Base-by-base conservation (phyloP, 2,888 invertebrate species). In the Rhamnusium bicolor region DNA sequence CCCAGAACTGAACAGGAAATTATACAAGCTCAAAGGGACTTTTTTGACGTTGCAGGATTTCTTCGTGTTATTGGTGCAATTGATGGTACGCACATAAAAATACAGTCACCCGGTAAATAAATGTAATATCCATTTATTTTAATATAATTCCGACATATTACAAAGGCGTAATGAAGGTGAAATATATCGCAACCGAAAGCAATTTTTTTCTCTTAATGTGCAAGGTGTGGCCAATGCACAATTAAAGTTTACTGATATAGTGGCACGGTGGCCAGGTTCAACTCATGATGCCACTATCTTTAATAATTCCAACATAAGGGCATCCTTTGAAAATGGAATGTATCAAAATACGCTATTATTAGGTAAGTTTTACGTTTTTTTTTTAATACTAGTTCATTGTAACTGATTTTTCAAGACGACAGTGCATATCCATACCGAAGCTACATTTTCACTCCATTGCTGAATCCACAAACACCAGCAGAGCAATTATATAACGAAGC, bases 211-310 rank as follows among this genome's bases (percentile, higher is more conserved):
- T 16, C 18, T 51, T 2, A 51, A 51, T 51, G 18, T 51, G 8
- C 14, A 51, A 51, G 51, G 4, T 8, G 16, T 51, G 16, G 5
- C 10, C 16, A 2, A 51, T 51, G n/a, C 51, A 51, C 1, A 51
- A 1, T 16, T 12, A 3, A n/a, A 51, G 8, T 16, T 51, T 14
- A 6, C 2, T 12, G 51, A 51, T 8, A 51, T 51, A 3, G 51
- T 51, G 2, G 51, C 51, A 12, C 51, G 51, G 14, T 51, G 51
- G 51, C 51, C 51, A 51, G 51, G 51, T 51, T n/a, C 51, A 7
- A 12, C 51, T 2, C 51, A 51, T 16, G 51, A 51, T 16, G 16
- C 14, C 51, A 16, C 5, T 18, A 51, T 51, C 14, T 51, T 51
- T 51, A 16, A 51, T 8, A 51, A 51, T 51, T 51, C 51, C 16